Evolutionary conservation across 2,888 invertebrate genomes (phyloP).

Genomic region (Xestobium rufovillosum): DNA sequence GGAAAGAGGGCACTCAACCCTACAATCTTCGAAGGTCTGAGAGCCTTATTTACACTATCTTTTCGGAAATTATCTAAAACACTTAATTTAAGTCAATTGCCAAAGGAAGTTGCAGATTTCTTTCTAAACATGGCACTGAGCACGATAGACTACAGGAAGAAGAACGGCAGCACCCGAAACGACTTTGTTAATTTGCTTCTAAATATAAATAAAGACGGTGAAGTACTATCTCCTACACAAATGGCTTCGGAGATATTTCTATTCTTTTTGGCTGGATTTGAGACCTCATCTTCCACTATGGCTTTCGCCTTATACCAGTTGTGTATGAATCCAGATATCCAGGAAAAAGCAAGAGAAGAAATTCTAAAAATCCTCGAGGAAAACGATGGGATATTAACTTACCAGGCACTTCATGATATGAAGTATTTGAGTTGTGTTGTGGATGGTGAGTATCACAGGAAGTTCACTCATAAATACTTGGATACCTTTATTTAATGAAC

Average conservation of each 20-base stretch:
- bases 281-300: constrained; percentile 43
- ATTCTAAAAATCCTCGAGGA: constrained; percentile 31
- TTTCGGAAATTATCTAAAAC: constrained; percentile 18
- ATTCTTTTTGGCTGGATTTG: constrained; percentile 46
- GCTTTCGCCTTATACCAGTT: constrained; percentile 40
- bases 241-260: constrained; percentile 40
- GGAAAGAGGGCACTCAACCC: constrained; percentile 16
- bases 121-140: constrained; percentile 27
- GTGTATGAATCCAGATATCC: constrained; percentile 39
- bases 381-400: constrained; percentile 36
- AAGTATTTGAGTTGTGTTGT: constrained; percentile 43
- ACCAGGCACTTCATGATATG: constrained; percentile 42
- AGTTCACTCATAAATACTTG: no score
- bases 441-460: no score
- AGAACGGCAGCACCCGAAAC: constrained; percentile 24
- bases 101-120: constrained; percentile 25
- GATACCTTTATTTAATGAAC: no score
- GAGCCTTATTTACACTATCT: constrained; percentile 8
- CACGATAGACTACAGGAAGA: constrained; percentile 27
- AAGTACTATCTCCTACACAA: constrained; percentile 24
- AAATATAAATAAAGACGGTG: constrained; percentile 24
- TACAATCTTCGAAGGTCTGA: constrained; percentile 9
- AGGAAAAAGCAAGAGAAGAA: constrained; percentile 41
- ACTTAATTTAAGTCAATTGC: constrained; percentile 20
- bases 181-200: constrained; percentile 39